Evolutionary conservation across 2,797 vertebrate genomes (phyloP), one percentile per base, ranked within the genome.

Genomic region (Pyrrhura leucotis): DNA sequence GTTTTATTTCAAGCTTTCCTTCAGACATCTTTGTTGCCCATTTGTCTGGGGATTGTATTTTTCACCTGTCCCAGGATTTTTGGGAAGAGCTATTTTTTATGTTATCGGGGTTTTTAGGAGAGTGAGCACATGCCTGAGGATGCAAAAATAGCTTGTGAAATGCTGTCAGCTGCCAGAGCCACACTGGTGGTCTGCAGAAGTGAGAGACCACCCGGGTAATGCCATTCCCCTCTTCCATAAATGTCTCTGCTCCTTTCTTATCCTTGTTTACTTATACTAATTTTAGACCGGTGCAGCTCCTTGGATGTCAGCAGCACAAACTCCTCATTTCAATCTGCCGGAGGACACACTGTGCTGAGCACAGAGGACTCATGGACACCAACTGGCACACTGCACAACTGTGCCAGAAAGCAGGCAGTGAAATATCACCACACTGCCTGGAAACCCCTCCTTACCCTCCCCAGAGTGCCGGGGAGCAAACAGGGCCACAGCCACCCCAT

Each of bases 1-100:
- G 85, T 72, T 95, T 95, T 94, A 97, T 95, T 96, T 91, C 94
- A 84, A 88, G 66, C 39, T 47, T 75, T 87, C 85, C 85, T 62
- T 63, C 39, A 89, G 85, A 72, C 68, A 14, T 51, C 59, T 67
- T 66, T 17, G 31, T 29, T 65, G n/a, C 48, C 84, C 93, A 35
- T 33, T 85, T 80, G 74, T 69, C 79, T 18, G 54, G 51, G 87
- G 82, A 89, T 93, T 85, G 59, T 39, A 13, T 74, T 88, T 67
- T 66, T 93, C 94, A 93, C 81, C 95, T 96, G 85, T n/a, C 59
- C 80, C 45, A 14, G 63, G 51, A 80, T 90, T 91, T 88, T 5
- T 44, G 71, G 58, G 67, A 69, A 89, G 73, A 94, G 71, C 85
- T 89, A 51, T 97, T 96, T 90, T 71, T 86, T 71, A 3, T 56